Base-by-base conservation (phyloP, 2,888 invertebrate species). In the Scaptomyza flava region DNA sequence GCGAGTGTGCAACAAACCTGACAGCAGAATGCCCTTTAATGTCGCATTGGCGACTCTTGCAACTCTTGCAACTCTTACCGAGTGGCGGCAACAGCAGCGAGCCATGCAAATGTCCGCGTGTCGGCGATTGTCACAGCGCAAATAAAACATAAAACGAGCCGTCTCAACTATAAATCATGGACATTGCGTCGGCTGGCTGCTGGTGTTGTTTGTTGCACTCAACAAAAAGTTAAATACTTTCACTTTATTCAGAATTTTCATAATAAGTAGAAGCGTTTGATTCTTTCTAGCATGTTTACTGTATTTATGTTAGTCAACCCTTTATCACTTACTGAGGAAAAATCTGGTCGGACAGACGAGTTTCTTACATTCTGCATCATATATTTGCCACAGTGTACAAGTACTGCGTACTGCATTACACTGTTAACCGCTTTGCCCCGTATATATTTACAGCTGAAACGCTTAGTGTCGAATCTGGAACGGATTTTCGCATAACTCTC, bases 21-120 rank as follows among this genome's bases (percentile, higher is more conserved):
- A 89, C 89, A 89, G 90, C 79, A 90, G 91, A 90, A 90, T 90
- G 90, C 90, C 88, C 90, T 90, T 90, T 90, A 90, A 90, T 89
- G 87, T 89, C 77, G 78, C 82, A 53, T 57, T 72, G 51, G 34
- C 47, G 30, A 64, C 50, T 41, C 38, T 48, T 30, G 75, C 57
- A 23, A 23, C 23, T 23, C 17, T 17, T 17, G 17, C 17, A 3
- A 12, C 41, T 41, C 41, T 17, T 17, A 17, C 41, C 61, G 63
- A 72, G 67, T 33, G 27, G 56, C 59, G 61, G 31, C 53, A 53
- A 50, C 17, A 27, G 57, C 27, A 38, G 38, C 56, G 57, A 62
- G 64, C 75, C 75, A 75, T 75, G 75, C 75, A 75, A 75, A 75
- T 75, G 76, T 79, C 79, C 67, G 66, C 67, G 68, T 68, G 70